Evolutionary conservation across 2,797 vertebrate species (phyloP), one percentile per base, ranked within the genome.

Genomic region (Eleutherodactylus coqui): DNA sequence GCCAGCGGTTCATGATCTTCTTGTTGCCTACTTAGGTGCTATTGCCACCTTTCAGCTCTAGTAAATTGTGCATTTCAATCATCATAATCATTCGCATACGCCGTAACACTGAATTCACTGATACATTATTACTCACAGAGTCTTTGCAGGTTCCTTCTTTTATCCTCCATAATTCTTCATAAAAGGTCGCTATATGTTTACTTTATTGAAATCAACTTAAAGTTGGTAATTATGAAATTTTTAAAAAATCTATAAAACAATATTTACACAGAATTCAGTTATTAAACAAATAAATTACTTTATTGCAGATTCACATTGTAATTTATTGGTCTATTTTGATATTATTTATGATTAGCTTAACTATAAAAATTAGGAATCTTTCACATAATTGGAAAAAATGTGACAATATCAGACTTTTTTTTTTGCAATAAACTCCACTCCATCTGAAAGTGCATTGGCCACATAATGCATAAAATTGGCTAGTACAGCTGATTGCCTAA

Each of bases 401-500:
- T 24, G 17, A 69, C 36, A 6, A 62, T 36, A 67, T 34, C 32
- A 67, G n/a, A 58, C 27, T 24, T 24, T 55, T 10, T 36, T 36
- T 67, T 67, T 34, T 34, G 45, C 27, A 45, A 76, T 76, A 51
- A 51, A 21, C 45, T 51, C 29, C 5, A 36, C 49, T 38, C 49
- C 8, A 24, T 53, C 43, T 47, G 17, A 53, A 53, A 53, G 75
- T 34, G 17, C 17, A 36, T 53, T 32, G 55, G n/a, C 29, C 34
- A 36, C 21, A 13, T 27, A 51, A 6, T 5, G 29, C 32, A 77
- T 53, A 53, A 53, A 53, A 77, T 77, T 55, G 29, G 29, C 47
- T 34, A 16, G 47, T 76, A 53, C 6, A 53, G 47, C 47, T 77
- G 19, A 53, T 77, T 77, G 75, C 47, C 75, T 77, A 38, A 77